Conservation (phyloP, 2,797 vertebrate species). For the Nasua narica region DNA sequence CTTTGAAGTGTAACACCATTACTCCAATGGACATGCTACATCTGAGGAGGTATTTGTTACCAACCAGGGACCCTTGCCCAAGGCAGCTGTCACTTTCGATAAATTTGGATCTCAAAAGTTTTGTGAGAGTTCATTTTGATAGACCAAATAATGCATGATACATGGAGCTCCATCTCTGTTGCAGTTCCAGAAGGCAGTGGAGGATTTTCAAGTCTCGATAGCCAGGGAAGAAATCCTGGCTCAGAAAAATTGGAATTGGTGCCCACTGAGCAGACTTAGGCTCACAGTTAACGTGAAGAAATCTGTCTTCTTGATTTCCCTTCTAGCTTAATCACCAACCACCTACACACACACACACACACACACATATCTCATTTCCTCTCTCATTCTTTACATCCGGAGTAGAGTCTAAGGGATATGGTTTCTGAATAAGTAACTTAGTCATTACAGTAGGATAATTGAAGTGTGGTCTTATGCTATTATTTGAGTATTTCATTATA, state of each 20-base stretch:
- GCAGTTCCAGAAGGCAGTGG: neutral
- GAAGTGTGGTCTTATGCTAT: neutral
- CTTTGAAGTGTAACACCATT: neutral
- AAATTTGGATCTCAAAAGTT: neutral
- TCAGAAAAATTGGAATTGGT: neutral
- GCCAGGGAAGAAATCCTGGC: neutral
- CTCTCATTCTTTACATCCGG: neutral
- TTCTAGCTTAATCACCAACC: neutral
- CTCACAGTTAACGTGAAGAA: neutral
- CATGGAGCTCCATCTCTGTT: neutral
- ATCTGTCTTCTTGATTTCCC: neutral
- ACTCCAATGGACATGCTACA: rapidly evolving
- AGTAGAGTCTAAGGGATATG: neutral
- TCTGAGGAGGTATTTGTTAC: neutral
- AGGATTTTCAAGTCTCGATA: neutral
- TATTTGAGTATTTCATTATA: neutral
- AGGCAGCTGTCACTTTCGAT: neutral
- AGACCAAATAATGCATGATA: neutral
- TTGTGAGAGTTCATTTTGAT: neutral
- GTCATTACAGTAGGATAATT: neutral
- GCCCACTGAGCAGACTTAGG: neutral
- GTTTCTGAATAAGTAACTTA: neutral
- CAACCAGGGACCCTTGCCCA: neutral
- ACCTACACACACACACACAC: neutral
- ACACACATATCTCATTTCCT: neutral